Percentiles rank a stretch among this genome's conserved stretches.
phyloP scores from a whole-genome alignment of 2,888 invertebrate genomes.

The Liposcelis brunnea region DNA sequence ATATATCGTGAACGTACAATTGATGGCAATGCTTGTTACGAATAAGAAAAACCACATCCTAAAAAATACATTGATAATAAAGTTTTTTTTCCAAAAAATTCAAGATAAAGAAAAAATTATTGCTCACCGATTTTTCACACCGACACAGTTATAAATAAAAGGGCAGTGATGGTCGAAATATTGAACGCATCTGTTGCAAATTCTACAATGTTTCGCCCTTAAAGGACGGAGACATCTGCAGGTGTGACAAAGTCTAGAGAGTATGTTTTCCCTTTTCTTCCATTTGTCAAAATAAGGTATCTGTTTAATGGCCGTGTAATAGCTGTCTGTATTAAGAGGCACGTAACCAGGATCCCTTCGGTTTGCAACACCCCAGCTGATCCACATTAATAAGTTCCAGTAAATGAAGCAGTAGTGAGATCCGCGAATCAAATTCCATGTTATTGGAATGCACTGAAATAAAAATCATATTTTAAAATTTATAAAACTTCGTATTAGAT shows the following conservation, averaged over 20 bases:
- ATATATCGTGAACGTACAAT: constrained; percentile 74
- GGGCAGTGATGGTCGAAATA: constrained; percentile 93
- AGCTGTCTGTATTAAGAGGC: constrained; percentile 75
- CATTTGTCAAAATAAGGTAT: constrained; percentile 86
- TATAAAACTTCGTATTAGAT: neutral
- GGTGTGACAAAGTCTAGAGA: constrained; percentile 76
- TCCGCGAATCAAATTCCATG: constrained; percentile 72
- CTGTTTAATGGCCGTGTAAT: constrained; percentile 77
- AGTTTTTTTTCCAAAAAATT: neutral
- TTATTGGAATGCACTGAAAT: constrained; percentile 65
- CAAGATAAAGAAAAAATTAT: neutral
- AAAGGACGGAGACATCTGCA: constrained; percentile 74
- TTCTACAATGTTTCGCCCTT: constrained; percentile 79
- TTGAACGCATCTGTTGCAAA: constrained; percentile 75
- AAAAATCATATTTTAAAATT: constrained; percentile 7
- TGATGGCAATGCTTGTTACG: constrained; percentile 71
- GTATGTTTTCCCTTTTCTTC: constrained; percentile 67
- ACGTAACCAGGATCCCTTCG: constrained; percentile 80
- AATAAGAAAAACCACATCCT: constrained; percentile 87
- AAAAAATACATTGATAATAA: constrained; percentile 18
- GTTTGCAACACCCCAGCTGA: constrained; percentile 79
- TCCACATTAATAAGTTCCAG: constrained; percentile 85
- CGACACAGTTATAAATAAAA: constrained; percentile 89
- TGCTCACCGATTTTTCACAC: constrained; percentile 55
- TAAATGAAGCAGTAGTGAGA: constrained; percentile 82